These are phyloP conservation scores for Lagria hirta DNA, from an alignment of 2,888 invertebrate genomes.

Conservation along the genomic window DNA sequence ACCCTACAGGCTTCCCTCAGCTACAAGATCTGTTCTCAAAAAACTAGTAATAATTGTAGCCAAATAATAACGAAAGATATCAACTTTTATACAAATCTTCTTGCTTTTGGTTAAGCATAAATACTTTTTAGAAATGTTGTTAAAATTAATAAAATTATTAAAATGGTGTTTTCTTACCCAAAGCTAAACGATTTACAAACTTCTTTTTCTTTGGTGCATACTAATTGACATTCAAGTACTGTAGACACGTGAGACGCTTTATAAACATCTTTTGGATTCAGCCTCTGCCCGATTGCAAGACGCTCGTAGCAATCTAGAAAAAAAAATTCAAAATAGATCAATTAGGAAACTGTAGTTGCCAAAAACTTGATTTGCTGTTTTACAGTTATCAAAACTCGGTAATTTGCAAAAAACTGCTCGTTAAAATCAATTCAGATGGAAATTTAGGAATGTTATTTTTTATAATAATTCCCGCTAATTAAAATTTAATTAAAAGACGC, in stretches of 20 bases:
- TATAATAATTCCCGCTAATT: slow-evolving; percentile 51
- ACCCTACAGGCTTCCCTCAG: no score
- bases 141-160: slow-evolving; percentile 1
- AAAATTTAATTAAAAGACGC: slow-evolving; percentile 33
- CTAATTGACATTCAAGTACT: slow-evolving; percentile 55
- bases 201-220: slow-evolving; percentile 54
- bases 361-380: slow-evolving; percentile 31
- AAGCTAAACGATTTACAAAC: slow-evolving; percentile 57
- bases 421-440: slow-evolving; percentile 14
- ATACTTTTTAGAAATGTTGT: no score
- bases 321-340: slow-evolving; percentile 2
- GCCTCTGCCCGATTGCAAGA: slow-evolving; percentile 56
- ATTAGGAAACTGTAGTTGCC: slow-evolving; percentile 34
- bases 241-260: slow-evolving; percentile 49
- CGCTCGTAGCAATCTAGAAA: slow-evolving; percentile 59
- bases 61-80: no score
- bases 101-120: no score
- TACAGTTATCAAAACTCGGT: slow-evolving; percentile 34
- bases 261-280: slow-evolving; percentile 51
- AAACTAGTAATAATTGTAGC: no score
- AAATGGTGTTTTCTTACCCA: slow-evolving; percentile 51
- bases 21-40: no score
- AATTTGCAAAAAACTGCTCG: slow-evolving; percentile 11
- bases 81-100: no score
- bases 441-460: slow-evolving; percentile 10